Percentiles rank a stretch among this genome's conserved stretches.
Evolutionary conservation across 1,140 invertebrate species (phyloP).

Genomic region (Fopius arisanus): DNA sequence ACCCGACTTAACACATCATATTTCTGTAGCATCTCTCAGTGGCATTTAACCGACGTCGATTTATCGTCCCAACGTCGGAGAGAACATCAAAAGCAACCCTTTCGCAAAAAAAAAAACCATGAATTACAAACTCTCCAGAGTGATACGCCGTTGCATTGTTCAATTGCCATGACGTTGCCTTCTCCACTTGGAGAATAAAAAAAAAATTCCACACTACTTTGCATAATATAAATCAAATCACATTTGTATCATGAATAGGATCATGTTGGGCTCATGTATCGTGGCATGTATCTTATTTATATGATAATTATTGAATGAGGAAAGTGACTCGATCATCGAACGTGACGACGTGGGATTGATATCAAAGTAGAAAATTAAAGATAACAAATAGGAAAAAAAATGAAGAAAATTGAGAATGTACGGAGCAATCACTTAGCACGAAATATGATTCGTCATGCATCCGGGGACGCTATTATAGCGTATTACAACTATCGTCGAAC

Average conservation of each 20-base stretch:
- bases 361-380: conserved; percentile 13
- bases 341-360: conserved; percentile 24
- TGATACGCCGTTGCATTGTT: not conserved
- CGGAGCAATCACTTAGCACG: not conserved
- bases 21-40: conserved; percentile 44
- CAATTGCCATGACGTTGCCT: not conserved
- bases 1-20: conserved; percentile 45
- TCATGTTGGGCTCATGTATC: not conserved
- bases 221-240: conserved; percentile 12
- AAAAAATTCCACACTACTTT: not conserved
- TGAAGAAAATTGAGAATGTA: not conserved
- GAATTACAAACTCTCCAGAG: not conserved
- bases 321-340: conserved; percentile 25
- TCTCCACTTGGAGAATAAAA: not conserved
- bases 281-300: conserved; percentile 21
- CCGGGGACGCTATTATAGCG: conserved; percentile 11
- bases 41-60: conserved; percentile 43
- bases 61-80: conserved; percentile 41
- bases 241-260: not conserved
- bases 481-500: conserved; percentile 17
- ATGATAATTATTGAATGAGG: conserved; percentile 22
- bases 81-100: conserved; percentile 45
- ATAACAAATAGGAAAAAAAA: conserved; percentile 1
- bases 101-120: conserved; percentile 4
- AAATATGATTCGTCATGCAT: conserved; percentile 27